Evolutionary conservation across 2,888 invertebrate species (phyloP).

Genomic region (Petrolisthes cinctipes): DNA sequence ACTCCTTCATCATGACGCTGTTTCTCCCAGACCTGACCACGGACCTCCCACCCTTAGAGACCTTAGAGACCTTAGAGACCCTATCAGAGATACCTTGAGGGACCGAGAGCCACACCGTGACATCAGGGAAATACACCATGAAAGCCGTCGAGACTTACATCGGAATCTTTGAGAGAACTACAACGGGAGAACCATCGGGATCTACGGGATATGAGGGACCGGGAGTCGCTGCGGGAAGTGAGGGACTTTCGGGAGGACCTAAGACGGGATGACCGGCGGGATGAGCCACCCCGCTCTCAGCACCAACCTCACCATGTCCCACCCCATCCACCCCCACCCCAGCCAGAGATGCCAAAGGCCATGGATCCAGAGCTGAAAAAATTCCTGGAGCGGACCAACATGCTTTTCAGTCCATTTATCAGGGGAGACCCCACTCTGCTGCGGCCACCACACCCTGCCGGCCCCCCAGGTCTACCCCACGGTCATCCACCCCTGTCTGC

Average conservation of each 20-base stretch:
- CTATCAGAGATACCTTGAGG: conserved; percentile 43
- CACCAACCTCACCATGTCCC: conserved; percentile 50
- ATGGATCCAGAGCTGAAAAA: conserved; percentile 74
- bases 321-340: conserved; percentile 45
- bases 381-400: conserved; percentile 72
- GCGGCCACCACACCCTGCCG: conserved; percentile 66
- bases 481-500: conserved; percentile 71
- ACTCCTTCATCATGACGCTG: conserved; percentile 42
- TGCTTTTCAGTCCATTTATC: conserved; percentile 65
- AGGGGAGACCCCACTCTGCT: conserved; percentile 66
- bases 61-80: conserved; percentile 27
- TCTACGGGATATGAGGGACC: conserved; percentile 64
- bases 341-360: conserved; percentile 63
- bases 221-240: conserved; percentile 68
- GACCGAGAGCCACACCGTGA: conserved; percentile 41
- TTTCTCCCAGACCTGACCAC: conserved; percentile 65
- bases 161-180: conserved; percentile 35
- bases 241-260: conserved; percentile 65
- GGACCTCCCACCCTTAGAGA: conserved; percentile 65
- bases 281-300: conserved; percentile 61
- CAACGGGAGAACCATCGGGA: conserved; percentile 47
- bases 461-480: conserved; percentile 68
- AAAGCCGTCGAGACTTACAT: conserved; percentile 8
- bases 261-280: conserved; percentile 65
- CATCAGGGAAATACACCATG: not conserved